Conservation (phyloP, 2,113 vertebrate species). For the Nasalis larvatus region DNA sequence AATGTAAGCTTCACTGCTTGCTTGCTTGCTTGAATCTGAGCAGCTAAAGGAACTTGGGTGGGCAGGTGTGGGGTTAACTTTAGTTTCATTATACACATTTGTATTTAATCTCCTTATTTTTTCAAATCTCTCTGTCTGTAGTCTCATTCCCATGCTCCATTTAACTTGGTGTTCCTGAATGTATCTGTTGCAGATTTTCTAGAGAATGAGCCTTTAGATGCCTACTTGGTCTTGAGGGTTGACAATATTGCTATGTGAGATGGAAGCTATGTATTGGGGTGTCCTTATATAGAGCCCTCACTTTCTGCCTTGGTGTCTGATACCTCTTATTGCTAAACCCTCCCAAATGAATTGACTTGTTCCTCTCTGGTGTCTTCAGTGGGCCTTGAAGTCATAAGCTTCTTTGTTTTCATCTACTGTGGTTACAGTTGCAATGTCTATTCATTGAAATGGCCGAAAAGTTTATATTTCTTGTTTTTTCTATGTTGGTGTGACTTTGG, state of each 20-base stretch:
- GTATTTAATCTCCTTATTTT: background rate
- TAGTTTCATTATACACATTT: background rate
- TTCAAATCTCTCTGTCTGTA: background rate
- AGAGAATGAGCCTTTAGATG: background rate
- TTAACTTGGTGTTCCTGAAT: background rate
- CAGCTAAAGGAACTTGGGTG: background rate
- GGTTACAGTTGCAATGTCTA: background rate
- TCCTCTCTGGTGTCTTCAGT: background rate
- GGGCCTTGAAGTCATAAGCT: background rate
- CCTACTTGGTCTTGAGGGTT: background rate
- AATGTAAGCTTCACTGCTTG: background rate
- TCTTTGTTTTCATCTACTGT: background rate
- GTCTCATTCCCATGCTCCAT: background rate
- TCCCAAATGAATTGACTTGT: background rate
- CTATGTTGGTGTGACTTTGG: background rate
- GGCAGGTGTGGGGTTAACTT: background rate
- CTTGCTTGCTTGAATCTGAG: background rate
- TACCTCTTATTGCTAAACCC: background rate
- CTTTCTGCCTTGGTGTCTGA: background rate
- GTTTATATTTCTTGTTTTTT: background rate
- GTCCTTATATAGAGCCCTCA: background rate
- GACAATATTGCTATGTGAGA: background rate
- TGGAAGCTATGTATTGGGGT: background rate
- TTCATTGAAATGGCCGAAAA: background rate
- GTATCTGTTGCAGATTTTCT: background rate